Evolutionary conservation across 2,888 invertebrate genomes (phyloP), one percentile per base, ranked within the genome.

Genomic region (Anthoptus insignis): DNA sequence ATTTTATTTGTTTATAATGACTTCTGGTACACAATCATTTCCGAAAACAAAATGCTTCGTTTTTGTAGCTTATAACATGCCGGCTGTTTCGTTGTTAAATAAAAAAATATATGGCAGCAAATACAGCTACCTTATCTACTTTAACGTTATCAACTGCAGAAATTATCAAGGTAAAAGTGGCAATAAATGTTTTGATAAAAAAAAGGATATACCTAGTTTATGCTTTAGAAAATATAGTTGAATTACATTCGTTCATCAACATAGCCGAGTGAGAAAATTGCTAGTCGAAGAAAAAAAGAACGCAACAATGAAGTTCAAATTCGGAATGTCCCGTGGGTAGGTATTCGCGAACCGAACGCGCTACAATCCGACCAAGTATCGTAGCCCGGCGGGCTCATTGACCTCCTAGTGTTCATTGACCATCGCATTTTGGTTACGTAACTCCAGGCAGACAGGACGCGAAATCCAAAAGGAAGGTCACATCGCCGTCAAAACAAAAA

Each of bases 401-500:
- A 78, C 71, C 73, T 68, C 60, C 49, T 67, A 49, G 64, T 69
- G 74, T 66, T 64, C 67, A 73, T 74, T 69, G 77, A 78, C 80
- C 84, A 77, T 76, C 80, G 66, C 60, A 78, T 76, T 83, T 89
- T 82, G 73, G 85, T 81, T 80, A 83, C 75, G 64, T 86, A 81
- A 82, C 78, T 80, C 70, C 78, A 82, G 84, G 71, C 78, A 82
- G 84, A 83, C 87, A 83, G 88, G 87, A 88, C 90, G 88, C 87
- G 88, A 88, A 86, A 86, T 88, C 84, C 73, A 74, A 78, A 76
- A 74, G 74, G 82, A 87, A 90, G 90, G 91, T 89, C 91, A 89
- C 89, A 81, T 83, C 76, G 86, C 92, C 89, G 92, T 92, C 93
- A 92, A 88, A 93, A 93, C 93, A 93, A 64, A 64, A 63, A 91